Base-by-base conservation (phyloP, 2,888 invertebrate species). In the Perizoma affinitatum region DNA sequence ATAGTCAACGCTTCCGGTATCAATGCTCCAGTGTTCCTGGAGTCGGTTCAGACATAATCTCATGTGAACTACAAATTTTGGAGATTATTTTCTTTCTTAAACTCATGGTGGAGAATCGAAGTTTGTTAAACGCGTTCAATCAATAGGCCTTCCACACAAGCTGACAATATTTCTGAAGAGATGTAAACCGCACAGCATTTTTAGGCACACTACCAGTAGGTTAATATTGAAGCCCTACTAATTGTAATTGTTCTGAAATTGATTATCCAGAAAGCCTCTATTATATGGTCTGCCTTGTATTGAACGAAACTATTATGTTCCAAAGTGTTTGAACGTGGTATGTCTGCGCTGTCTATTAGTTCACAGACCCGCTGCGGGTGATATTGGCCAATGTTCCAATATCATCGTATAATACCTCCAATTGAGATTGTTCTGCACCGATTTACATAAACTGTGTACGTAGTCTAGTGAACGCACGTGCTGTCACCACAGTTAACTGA, bases 361-460 rank as follows among this genome's bases (percentile, higher is more conserved):
- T 73, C 58, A 69, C 57, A 72, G 68, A 65, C 61, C 60, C 61
- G 58, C 63, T 58, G 66, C 68, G 69, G 22, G 22, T 22, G 22
- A 22, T 22, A 22, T 22, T 22, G 22, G 67, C 74, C 69, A 71
- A 71, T 73, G 70, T 73, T 75, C 75, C 80, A 78, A 79, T 80
- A 82, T 77, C 75, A 76, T 74, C 63, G 73, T 80, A 77, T 64
- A 65, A 81, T 78, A 75, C 75, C 70, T 60, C 67, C 79, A 75
- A 83, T 82, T 75, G 80, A 76, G 79, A 80, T 75, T 73, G 80
- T 74, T 74, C 71, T 69, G 71, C 74, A 73, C 58, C 67, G 71
- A 82, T 85, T 83, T 84, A 80, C 85, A 86, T 86, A 83, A 84
- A 81, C 82, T 76, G 79, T 73, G 76, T 75, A 73, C 70, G 54